Evolutionary conservation across 2,888 invertebrate genomes (phyloP).

Genomic region (Habrosyne pyritoides): DNA sequence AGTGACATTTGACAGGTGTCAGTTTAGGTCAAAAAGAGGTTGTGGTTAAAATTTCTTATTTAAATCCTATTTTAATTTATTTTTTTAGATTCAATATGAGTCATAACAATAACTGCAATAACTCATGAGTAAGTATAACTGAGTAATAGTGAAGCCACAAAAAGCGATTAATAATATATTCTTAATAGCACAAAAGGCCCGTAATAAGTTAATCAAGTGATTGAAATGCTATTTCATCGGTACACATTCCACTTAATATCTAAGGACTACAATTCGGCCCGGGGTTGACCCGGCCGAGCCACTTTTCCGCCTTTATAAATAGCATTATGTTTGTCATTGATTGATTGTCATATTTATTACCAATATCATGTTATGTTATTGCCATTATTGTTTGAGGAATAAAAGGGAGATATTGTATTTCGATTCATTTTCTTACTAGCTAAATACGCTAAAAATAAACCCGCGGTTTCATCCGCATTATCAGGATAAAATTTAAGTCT

Average conservation of each 20-base stretch:
- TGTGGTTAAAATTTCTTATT: too few species aligned
- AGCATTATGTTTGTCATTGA: slow-evolving; percentile 67
- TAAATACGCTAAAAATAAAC: too few species aligned
- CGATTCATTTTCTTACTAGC: neutral
- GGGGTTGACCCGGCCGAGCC: slow-evolving; percentile 48
- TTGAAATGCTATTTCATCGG: neutral
- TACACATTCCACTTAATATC: slow-evolving; percentile 43
- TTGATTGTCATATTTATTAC: slow-evolving; percentile 66
- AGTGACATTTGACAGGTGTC: too few species aligned
- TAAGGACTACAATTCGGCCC: slow-evolving; percentile 56
- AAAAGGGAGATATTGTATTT: neutral
- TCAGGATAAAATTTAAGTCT: too few species aligned
- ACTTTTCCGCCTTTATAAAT: slow-evolving; percentile 64
- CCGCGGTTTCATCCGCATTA: too few species aligned
- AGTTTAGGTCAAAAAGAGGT: too few species aligned
- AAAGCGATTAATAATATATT: neutral
- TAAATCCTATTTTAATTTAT: too few species aligned
- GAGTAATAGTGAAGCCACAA: too few species aligned
- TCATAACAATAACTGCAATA: too few species aligned
- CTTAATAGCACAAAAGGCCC: neutral
- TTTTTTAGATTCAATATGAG: too few species aligned
- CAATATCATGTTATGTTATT: slow-evolving; percentile 17
- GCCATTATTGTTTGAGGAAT: slow-evolving; percentile 18
- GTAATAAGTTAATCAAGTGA: neutral
- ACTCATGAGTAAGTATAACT: too few species aligned